Percentiles rank a stretch among this genome's conserved stretches.
Conservation (phyloP, 2,888 invertebrate genomes). For the Cantharis rustica region DNA sequence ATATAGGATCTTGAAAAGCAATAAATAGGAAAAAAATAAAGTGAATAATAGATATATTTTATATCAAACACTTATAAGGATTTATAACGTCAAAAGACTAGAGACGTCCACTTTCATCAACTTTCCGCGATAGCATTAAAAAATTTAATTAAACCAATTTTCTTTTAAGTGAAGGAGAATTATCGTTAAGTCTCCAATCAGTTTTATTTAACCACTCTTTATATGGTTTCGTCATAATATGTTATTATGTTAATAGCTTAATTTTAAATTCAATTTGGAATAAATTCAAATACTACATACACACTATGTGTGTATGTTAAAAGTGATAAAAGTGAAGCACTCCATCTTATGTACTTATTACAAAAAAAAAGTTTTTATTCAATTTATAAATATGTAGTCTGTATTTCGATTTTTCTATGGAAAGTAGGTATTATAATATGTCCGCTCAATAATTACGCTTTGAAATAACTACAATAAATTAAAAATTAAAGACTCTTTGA, state of each 20-base stretch:
- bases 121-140: neutral
- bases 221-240: neutral
- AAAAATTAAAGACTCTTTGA: neutral
- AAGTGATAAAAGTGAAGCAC: too few relatives aligned
- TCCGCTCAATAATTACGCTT: too few relatives aligned
- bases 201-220: neutral
- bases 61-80: neutral
- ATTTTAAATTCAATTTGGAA: neutral
- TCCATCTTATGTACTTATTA: too few relatives aligned
- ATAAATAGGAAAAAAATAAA: neutral
- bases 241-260: neutral
- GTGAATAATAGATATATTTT: neutral
- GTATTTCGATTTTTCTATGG: neutral
- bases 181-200: neutral
- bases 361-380: too few relatives aligned
- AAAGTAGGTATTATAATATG: too few relatives aligned
- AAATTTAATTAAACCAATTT: neutral
- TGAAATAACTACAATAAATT: neutral
- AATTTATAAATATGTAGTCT: neutral
- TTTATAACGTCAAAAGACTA: neutral
- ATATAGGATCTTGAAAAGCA: neutral
- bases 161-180: neutral
- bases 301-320: too few relatives aligned
- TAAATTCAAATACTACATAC: neutral
- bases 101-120: neutral